A percentile compares a stretch with the other conserved stretches of the same genome.
These are phyloP conservation scores for Holacanthella duospinosa DNA, from an alignment of 2,888 invertebrate species.

Conservation along the genomic window DNA sequence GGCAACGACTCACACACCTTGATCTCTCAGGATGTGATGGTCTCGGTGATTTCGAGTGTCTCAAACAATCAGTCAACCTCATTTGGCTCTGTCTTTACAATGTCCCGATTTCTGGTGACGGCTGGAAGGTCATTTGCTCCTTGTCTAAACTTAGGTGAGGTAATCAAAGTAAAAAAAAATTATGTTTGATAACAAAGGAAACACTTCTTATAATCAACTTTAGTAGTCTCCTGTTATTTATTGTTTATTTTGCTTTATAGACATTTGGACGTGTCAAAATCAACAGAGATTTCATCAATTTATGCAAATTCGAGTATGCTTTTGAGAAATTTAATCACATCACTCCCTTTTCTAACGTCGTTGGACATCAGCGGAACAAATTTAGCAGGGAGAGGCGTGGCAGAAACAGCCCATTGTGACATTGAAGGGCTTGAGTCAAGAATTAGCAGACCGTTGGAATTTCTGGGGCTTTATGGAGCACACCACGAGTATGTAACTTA, in stretches of 20 bases:
- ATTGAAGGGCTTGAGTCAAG: slow-evolving; percentile 76
- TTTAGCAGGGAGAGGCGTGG: slow-evolving; percentile 49
- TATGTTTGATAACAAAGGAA: neutral
- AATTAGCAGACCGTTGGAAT: slow-evolving; percentile 67
- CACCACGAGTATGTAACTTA: slow-evolving; percentile 51
- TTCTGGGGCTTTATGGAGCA: slow-evolving; percentile 84
- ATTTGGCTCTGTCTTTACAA: slow-evolving; percentile 68
- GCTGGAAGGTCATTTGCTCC: slow-evolving; percentile 44
- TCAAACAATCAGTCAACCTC: slow-evolving; percentile 56
- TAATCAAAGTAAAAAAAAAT: neutral
- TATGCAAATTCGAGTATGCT: slow-evolving; percentile 64
- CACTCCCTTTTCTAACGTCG: slow-evolving; percentile 62
- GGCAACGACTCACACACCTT: slow-evolving; percentile 43
- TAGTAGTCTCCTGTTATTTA: too few relatives aligned
- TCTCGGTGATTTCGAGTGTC: slow-evolving; percentile 55
- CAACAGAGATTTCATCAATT: slow-evolving; percentile 41
- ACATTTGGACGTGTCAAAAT: slow-evolving; percentile 70
- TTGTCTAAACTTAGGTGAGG: slow-evolving; percentile 47
- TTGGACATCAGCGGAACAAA: slow-evolving; percentile 95
- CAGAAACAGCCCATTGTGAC: slow-evolving; percentile 46
- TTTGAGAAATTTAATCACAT: slow-evolving; percentile 59
- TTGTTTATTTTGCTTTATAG: too few relatives aligned
- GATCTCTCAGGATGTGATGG: slow-evolving; percentile 60
- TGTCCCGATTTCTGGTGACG: slow-evolving; percentile 55
- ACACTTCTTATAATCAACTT: neutral